These are phyloP conservation scores for Scaptodrosophila lebanonensis DNA, from an alignment of 1,140 invertebrate genomes.

Conservation along the genomic window DNA sequence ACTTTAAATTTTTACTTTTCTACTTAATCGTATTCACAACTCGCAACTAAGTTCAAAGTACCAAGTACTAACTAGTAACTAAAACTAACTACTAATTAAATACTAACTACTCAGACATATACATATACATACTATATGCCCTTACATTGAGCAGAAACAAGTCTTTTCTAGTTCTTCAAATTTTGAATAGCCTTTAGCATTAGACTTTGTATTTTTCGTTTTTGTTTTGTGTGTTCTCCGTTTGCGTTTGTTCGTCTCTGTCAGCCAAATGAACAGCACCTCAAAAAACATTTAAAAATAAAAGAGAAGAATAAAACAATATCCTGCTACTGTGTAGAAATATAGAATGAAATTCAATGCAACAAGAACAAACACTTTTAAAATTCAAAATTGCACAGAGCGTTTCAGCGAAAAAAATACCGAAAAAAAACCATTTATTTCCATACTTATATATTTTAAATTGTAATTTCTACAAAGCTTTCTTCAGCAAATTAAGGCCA, in stretches of 20 bases:
- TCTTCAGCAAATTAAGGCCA: too few species aligned
- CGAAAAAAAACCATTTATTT: slow-evolving; percentile 1
- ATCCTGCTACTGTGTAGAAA: slow-evolving; percentile 6
- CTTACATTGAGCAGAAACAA: too few species aligned
- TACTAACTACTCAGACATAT: too few species aligned
- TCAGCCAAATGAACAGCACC: too few species aligned
- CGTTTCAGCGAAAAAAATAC: slow-evolving; percentile 1
- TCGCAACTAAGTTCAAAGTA: too few species aligned
- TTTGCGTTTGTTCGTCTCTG: too few species aligned
- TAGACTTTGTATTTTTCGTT: not conserved
- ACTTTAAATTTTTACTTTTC: slow-evolving; percentile 21
- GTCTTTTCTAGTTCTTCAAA: not conserved
- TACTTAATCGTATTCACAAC: too few species aligned
- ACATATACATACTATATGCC: too few species aligned
- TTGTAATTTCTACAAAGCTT: too few species aligned
- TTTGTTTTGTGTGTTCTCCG: not conserved
- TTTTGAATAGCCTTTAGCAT: not conserved
- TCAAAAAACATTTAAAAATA: slow-evolving; percentile 10
- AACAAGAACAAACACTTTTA: slow-evolving; percentile 75
- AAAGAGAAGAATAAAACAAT: slow-evolving; percentile 22
- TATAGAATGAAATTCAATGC: slow-evolving; percentile 69
- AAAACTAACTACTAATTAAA: too few species aligned
- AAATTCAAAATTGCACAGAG: slow-evolving; percentile 21
- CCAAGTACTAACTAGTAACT: too few species aligned
- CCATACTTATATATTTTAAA: not conserved